Evolutionary conservation across 2,888 invertebrate genomes (phyloP).

Genomic region (Hanleya hanleyi): DNA sequence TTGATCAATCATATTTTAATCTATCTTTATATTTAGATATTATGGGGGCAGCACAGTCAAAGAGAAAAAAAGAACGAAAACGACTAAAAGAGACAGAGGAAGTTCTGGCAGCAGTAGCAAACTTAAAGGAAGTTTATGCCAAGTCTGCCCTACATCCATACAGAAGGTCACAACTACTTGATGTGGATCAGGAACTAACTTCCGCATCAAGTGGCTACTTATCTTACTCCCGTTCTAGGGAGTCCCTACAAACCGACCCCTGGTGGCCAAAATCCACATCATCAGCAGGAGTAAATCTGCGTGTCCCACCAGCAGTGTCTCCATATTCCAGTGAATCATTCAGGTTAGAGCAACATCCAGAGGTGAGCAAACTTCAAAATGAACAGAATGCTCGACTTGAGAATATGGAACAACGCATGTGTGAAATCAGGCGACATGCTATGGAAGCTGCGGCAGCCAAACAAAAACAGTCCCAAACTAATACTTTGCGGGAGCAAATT

Average conservation of each 20-base stretch:
- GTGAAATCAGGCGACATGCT: neutral
- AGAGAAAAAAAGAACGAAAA: neutral
- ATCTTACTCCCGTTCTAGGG: neutral
- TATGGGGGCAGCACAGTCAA: conserved; percentile 3
- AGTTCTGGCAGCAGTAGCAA: conserved; percentile 2
- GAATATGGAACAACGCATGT: neutral
- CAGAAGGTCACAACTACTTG: neutral
- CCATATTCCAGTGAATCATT: neutral
- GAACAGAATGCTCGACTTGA: neutral
- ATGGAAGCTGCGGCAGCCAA: neutral
- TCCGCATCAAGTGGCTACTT: neutral
- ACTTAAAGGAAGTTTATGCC: neutral
- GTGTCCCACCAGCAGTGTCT: neutral
- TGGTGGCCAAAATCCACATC: neutral
- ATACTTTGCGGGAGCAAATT: neutral
- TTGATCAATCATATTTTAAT: too few species aligned
- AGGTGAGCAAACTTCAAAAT: neutral
- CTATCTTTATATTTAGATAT: neutral
- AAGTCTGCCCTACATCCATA: neutral
- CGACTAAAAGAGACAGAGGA: neutral
- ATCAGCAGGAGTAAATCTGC: neutral
- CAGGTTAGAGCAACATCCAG: neutral
- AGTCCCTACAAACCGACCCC: neutral
- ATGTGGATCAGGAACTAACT: neutral
- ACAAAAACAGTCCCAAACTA: neutral